Evolutionary conservation across 2,797 vertebrate genomes (phyloP).

Genomic region (Hydrophis major): DNA sequence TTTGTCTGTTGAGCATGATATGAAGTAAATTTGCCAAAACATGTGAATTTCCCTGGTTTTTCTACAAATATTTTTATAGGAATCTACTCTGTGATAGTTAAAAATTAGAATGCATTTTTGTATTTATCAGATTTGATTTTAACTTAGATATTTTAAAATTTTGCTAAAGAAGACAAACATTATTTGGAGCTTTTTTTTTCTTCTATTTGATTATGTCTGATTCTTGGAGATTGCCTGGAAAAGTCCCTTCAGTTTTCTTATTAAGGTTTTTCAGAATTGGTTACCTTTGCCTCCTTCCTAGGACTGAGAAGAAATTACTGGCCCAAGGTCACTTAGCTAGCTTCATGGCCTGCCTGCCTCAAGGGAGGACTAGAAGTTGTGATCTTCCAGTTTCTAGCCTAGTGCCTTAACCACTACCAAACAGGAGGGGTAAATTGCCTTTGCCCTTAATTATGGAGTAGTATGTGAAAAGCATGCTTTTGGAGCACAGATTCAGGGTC

Average conservation of each 20-base stretch:
- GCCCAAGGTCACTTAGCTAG: neutral
- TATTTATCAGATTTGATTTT: neutral
- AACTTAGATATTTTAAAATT: neutral
- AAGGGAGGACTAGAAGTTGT: neutral
- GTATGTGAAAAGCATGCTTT: neutral
- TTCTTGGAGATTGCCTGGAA: neutral
- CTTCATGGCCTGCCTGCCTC: neutral
- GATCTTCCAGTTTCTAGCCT: neutral
- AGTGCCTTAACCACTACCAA: neutral
- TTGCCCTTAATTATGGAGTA: neutral
- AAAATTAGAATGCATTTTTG: neutral
- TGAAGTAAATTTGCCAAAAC: neutral
- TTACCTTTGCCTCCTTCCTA: neutral
- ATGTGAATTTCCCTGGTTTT: neutral
- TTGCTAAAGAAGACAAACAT: neutral
- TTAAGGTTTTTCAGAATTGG: neutral
- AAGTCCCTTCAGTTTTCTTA: neutral
- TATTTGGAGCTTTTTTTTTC: neutral
- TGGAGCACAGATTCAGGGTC: neutral
- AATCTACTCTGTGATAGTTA: neutral
- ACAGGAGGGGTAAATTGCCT: neutral
- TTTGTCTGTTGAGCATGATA: neutral
- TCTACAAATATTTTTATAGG: neutral
- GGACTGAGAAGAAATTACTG: neutral
- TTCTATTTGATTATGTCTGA: neutral